Percentiles rank a stretch among this genome's conserved stretches.
These are phyloP conservation scores for Drosophila sp. DNA, from an alignment of 1,140 invertebrate species.

Conservation along the genomic window DNA sequence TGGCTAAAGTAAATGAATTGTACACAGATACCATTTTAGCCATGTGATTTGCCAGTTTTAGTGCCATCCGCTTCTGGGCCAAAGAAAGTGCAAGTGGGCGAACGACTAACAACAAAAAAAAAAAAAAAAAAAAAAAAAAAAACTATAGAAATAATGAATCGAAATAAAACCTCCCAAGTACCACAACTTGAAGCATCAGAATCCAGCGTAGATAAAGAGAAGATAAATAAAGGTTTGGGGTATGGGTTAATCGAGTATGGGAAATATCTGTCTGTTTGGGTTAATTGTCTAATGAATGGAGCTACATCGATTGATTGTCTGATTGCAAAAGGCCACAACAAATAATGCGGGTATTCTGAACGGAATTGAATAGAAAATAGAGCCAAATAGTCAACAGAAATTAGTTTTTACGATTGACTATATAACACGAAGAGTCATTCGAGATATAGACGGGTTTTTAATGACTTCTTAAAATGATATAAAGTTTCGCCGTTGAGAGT, in stretches of 20 bases:
- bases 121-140: not conserved
- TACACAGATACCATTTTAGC: constrained; percentile 26
- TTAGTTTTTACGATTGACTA: constrained; percentile 8
- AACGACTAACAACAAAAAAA: not conserved
- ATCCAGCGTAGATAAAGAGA: constrained; percentile 1
- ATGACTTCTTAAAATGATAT: constrained; percentile 6
- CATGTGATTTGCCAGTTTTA: constrained; percentile 42
- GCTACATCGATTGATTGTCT: constrained; percentile 40
- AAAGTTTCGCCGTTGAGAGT: not conserved
- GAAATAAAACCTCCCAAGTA: not conserved
- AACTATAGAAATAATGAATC: not conserved
- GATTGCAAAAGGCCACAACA: constrained; percentile 27
- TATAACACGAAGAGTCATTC: constrained; percentile 1
- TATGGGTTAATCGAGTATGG: constrained; percentile 16
- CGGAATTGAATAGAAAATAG: too few relatives aligned
- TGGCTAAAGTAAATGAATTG: constrained; percentile 52
- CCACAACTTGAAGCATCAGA: not conserved
- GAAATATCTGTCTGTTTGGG: constrained; percentile 15
- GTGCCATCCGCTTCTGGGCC: constrained; percentile 37
- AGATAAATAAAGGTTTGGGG: constrained; percentile 26
- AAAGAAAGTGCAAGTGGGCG: constrained; percentile 56
- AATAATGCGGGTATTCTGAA: constrained; percentile 29
- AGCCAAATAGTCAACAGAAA: not conserved
- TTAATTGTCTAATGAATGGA: constrained; percentile 50
- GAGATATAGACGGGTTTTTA: not conserved